Base-by-base conservation (phyloP, 2,888 invertebrate genomes). In the Cylindroiulus punctatus region DNA sequence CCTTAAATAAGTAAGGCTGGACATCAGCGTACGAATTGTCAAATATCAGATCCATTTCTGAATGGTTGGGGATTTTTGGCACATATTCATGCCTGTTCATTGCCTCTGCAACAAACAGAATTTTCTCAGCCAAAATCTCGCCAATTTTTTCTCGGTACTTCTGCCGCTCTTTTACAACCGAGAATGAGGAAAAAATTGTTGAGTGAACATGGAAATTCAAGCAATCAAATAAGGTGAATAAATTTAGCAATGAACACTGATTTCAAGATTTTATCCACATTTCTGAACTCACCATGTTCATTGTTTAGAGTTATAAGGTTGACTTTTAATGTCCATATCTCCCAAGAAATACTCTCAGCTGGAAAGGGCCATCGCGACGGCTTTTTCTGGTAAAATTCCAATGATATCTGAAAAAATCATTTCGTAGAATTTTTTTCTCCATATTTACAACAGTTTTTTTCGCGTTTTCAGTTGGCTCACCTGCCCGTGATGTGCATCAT, bases 11-110 rank as follows among this genome's bases (percentile, higher is more conserved):
- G 92, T 98, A 99, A 86, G 99, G 99, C 91, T 99, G 98, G 86
- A 98, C 95, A 91, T 99, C 98, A 0, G 94, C 92, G 92, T 95
- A 98, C 47, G 95, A 94, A 26, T 97, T 97, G 91, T 99, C 98
- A 91, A 98, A 99, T 89, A 99, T 95, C 88, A 96, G 93, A 91
- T 97, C 97, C 88, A 98, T 93, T 91, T 99, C 98, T 30, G 95
- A 95, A 90, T 96, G 96, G 90, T 94, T 95, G 88, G 98, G 98
- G 94, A 97, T 97, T 92, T 97, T 97, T 30, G 99, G 99, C 88
- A 98, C 94, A 92, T 98, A 99, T 90, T 98, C 97, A 90, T 97
- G 96, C 88, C 96, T 93, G 91, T 98, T 98, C 94, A 99, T 97
- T 85, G 97, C 95, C 91, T 98, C 97, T 0, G 98, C 96, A 89